Base-by-base conservation (phyloP, 2,888 invertebrate genomes). In the Drosophila borealis region DNA sequence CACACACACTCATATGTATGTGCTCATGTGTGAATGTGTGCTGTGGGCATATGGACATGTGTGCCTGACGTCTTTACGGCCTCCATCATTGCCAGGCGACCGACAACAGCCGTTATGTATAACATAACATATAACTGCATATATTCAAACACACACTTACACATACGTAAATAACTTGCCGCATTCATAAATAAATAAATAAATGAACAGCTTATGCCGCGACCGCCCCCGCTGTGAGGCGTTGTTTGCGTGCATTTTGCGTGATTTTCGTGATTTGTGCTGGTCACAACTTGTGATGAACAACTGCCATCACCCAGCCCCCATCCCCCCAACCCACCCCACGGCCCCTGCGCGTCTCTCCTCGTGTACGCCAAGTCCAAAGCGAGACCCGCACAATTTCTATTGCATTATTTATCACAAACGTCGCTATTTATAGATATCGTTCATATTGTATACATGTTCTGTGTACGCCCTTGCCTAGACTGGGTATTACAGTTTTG, bases 351-450 rank as follows among this genome's bases (percentile, higher is more conserved):
- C 53, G n/a, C 33, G 5, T 14, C 11, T 33, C 51, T 33, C 41
- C 19, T 17, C 11, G 13, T n/a, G 10, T 11, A 4, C 1, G 19
- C 6, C 14, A 29, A 17, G 5, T 13, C 11, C n/a, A 36, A 25
- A 13, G 55, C 36, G 37, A 59, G 59, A 51, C 79, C 62, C 69
- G 64, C 67, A 64, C 65, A 69, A 55, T 71, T 85, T 71, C 74
- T 74, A 81, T 71, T 70, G 75, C 80, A 78, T 75, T 88, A 86
- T 88, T 88, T 86, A 83, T 82, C 83, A 78, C 44, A 72, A 60
- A 25, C 64, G 53, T 42, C 51, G 63, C 70, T 82, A 82, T 88
- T 88, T 82, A 82, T 80, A 78, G 75, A 61, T 61, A 65, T 57
- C 65, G 49, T 41, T 62, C 64, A 53, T 57, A 70, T 45, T 45